Percentiles rank a stretch among this genome's conserved stretches.
Evolutionary conservation across 1,140 invertebrate species (phyloP).

Genomic region (Cylas formicarius): DNA sequence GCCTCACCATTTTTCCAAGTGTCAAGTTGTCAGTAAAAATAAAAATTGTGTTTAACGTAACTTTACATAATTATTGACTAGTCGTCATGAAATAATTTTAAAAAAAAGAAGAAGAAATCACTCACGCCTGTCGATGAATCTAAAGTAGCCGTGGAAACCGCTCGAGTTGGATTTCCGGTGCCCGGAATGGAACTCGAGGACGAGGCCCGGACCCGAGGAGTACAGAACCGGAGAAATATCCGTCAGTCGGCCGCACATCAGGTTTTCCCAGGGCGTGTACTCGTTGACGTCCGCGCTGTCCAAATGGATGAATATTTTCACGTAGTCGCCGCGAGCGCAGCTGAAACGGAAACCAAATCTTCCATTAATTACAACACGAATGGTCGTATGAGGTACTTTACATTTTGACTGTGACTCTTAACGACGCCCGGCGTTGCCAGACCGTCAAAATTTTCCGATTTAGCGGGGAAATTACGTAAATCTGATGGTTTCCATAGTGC

Average conservation of each 20-base stretch:
- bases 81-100: too few relatives aligned
- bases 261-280: slow-evolving; percentile 64
- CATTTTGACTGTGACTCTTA: too few relatives aligned
- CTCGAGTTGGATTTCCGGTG: slow-evolving; percentile 53
- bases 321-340: slow-evolving; percentile 66
- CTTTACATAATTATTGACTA: too few relatives aligned
- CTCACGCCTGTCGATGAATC: slow-evolving; percentile 77
- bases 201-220: slow-evolving; percentile 70
- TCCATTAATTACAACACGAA: too few relatives aligned
- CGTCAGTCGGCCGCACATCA: slow-evolving; percentile 65
- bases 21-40: too few relatives aligned
- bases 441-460: too few relatives aligned
- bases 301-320: slow-evolving; percentile 72
- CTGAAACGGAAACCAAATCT: slow-evolving; percentile 58
- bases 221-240: slow-evolving; percentile 70
- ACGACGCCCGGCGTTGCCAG: too few relatives aligned
- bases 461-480: too few relatives aligned
- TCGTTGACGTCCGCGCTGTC: slow-evolving; percentile 69
- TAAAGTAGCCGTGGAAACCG: slow-evolving; percentile 72
- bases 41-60: too few relatives aligned
- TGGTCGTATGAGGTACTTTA: too few relatives aligned
- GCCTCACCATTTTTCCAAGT: too few relatives aligned
- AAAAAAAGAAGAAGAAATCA: slow-evolving; percentile 2
- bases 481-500: too few relatives aligned
- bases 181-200: slow-evolving; percentile 73